Base-by-base conservation (phyloP, 2,888 invertebrate species). In the Synergus japonicus region DNA sequence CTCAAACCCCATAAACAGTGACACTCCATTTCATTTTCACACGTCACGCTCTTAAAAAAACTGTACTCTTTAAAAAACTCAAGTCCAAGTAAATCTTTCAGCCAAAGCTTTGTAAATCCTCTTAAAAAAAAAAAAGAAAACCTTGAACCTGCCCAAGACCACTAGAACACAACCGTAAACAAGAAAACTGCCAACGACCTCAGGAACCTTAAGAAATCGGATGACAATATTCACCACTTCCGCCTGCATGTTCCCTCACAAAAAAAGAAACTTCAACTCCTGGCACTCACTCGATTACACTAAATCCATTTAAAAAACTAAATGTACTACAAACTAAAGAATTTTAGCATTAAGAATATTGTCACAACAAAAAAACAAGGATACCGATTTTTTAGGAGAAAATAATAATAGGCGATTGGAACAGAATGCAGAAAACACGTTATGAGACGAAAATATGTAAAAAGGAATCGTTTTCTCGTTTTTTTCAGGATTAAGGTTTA, bases 1-100 rank as follows among this genome's bases (percentile, higher is more conserved):
- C 85, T 81, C 84, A 82, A 85, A 82, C 82, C 83, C 82, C 76
- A 79, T 82, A 81, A 84, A 81, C 79, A 78, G 22, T 69, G 46
- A 43, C 49, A 49, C 46, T 43, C 67, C 18, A 43, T 29, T 29
- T 78, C 80, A 79, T 83, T 77, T 80, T 73, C 81, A 82, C 69
- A 43, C 80, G 63, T 78, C 29, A 58, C 49, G 46, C 49, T 49
- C 15, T 9, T 29, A 46, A 37, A 1, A 1, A 69, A 69, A 69
- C 13, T 49, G 18, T 12, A 29, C 13, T 8, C 44, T 2, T 12
- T 22, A 29, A 46, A 29, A 22, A 66, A 44, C 44, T 44, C 0
- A 22, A 22, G 22, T 12, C n/a, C 1, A 44, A 67, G 44, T 10
- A 22, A 67, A 44, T 67, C 22, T 44, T 18, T 46, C 18, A 46